These are phyloP conservation scores for Hyperoplus lanceolatus DNA, from an alignment of 2,797 vertebrate species.

Conservation along the genomic window DNA sequence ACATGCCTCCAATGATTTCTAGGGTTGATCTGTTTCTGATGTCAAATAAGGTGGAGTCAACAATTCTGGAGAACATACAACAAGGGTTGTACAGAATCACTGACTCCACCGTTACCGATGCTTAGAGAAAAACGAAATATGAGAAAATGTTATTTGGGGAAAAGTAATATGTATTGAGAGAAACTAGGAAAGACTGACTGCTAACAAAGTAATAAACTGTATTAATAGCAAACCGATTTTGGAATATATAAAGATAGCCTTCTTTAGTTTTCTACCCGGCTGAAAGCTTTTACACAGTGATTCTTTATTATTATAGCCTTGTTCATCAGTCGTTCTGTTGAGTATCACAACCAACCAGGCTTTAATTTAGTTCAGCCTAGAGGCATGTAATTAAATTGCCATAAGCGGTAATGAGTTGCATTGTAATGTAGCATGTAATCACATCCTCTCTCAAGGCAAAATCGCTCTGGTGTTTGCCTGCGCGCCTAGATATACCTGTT, in stretches of 20 bases:
- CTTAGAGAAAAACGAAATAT: neutral
- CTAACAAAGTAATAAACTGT: neutral
- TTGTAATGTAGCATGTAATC: slow-evolving; percentile 76
- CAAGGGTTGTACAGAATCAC: too few species aligned
- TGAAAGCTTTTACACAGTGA: slow-evolving; percentile 37
- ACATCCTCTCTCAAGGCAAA: slow-evolving; percentile 59
- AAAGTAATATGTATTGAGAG: neutral
- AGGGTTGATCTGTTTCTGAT: neutral
- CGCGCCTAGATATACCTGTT: slow-evolving; percentile 60
- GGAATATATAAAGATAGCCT: neutral
- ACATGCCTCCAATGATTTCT: neutral
- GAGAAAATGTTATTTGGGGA: fast-evolving
- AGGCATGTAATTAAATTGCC: slow-evolving; percentile 77
- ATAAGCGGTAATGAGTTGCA: slow-evolving; percentile 75
- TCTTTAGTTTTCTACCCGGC: slow-evolving; percentile 21
- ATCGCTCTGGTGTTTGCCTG: slow-evolving; percentile 50
- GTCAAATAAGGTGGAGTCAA: too few species aligned
- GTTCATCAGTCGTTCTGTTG: slow-evolving; percentile 66
- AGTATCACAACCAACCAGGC: slow-evolving; percentile 69
- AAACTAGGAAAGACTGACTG: neutral
- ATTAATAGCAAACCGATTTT: neutral
- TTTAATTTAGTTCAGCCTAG: slow-evolving; percentile 75
- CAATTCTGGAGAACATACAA: too few species aligned
- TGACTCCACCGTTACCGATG: neutral
- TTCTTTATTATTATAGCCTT: slow-evolving; percentile 49